Conservation (phyloP, 2,797 vertebrate species). For the Neostethus bicornis region DNA sequence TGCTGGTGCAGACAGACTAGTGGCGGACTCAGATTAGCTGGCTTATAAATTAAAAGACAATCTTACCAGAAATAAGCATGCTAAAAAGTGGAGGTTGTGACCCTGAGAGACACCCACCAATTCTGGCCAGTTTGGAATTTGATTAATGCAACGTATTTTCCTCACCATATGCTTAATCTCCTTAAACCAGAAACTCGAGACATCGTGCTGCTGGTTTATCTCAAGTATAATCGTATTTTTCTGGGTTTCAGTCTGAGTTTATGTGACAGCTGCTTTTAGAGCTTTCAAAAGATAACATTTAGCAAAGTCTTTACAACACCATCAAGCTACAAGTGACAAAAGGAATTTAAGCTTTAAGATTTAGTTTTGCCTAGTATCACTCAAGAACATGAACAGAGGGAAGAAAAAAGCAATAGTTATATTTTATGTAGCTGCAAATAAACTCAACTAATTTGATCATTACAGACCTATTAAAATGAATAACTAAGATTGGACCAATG, state of each 20-base stretch:
- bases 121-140: constrained; percentile 29
- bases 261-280: not conserved
- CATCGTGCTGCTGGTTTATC: constrained; percentile 13
- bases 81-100: constrained; percentile 26
- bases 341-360: not conserved
- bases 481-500: no score
- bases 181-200: constrained; percentile 44
- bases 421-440: not conserved
- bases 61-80: constrained; percentile 10
- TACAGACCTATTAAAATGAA: not conserved
- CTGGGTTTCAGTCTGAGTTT: not conserved
- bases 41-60: constrained; percentile 15
- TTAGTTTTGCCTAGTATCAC: not conserved
- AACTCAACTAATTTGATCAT: not conserved
- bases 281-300: not conserved
- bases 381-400: not conserved
- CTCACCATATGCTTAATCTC: constrained; percentile 68
- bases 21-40: constrained; percentile 6
- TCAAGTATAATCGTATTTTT: not conserved
- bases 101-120: constrained; percentile 14
- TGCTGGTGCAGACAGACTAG: constrained; percentile 1
- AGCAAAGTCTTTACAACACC: not conserved
- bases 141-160: constrained; percentile 38
- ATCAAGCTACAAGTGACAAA: constrained; percentile 7
- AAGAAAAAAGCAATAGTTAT: not conserved